A percentile compares a stretch with the other conserved stretches of the same genome.
These are phyloP conservation scores for Aphaenogaster floridana DNA, from an alignment of 1,140 invertebrate species.

Conservation along the genomic window DNA sequence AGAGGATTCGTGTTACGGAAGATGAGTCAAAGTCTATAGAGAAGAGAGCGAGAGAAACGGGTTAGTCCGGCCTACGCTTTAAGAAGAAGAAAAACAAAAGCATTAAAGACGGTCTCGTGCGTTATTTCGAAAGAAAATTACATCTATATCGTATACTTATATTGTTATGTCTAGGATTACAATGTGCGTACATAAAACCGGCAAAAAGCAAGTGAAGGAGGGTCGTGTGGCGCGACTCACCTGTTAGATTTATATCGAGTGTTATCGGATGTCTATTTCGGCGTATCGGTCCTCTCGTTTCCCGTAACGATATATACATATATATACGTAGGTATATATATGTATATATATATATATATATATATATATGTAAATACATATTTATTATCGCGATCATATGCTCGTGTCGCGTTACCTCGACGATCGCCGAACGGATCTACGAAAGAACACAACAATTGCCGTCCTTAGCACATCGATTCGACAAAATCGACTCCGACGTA, in stretches of 20 bases:
- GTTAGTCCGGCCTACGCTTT: conserved; percentile 85
- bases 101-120: conserved; percentile 65
- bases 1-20: conserved; percentile 33
- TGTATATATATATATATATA: too few relatives aligned
- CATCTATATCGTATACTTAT: conserved; percentile 66
- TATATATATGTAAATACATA: background rate
- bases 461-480: conserved; percentile 84
- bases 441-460: conserved; percentile 78
- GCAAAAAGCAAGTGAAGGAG: background rate
- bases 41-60: conserved; percentile 73
- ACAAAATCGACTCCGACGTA: conserved; percentile 57
- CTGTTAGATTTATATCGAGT: conserved; percentile 30
- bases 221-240: background rate
- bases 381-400: conserved; percentile 36
- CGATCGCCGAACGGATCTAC: conserved; percentile 52
- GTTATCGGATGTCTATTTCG: conserved; percentile 53
- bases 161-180: conserved; percentile 66
- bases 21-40: conserved; percentile 37
- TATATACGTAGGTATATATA: background rate
- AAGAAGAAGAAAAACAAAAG: conserved; percentile 37
- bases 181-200: conserved; percentile 49
- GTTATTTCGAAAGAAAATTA: conserved; percentile 77
- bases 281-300: conserved; percentile 27
- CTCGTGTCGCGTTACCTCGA: conserved; percentile 48
- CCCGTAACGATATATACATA: background rate